phyloP scores from a whole-genome alignment of 2,888 invertebrate species.

The Synanthedon vespiformis region DNA sequence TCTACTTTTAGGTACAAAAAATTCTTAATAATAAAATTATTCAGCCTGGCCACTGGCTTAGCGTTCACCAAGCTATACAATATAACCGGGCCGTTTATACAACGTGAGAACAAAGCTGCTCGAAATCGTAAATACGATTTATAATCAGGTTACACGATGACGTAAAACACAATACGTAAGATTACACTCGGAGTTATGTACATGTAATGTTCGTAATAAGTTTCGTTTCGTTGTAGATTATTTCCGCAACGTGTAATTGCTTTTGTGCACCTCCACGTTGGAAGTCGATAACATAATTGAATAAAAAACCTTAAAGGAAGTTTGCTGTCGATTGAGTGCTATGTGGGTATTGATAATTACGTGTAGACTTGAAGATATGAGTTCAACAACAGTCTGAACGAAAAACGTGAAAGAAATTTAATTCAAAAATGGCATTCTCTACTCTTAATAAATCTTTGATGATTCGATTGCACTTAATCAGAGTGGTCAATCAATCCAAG shows the following conservation, averaged over 20 bases:
- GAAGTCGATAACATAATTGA: conserved; percentile 8
- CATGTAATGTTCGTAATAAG: conserved; percentile 30
- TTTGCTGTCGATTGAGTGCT: conserved; percentile 7
- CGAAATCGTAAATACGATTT: conserved; percentile 13
- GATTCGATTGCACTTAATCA: no score
- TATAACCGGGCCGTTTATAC: not conserved
- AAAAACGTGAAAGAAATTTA: no score
- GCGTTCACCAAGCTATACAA: not conserved
- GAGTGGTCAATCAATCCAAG: no score
- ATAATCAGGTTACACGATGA: conserved; percentile 17
- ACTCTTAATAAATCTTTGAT: no score
- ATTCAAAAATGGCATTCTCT: no score
- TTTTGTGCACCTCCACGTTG: conserved; percentile 20
- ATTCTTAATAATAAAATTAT: no score
- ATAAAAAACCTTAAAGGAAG: conserved; percentile 8
- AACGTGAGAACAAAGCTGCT: conserved; percentile 3
- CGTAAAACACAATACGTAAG: conserved; percentile 27
- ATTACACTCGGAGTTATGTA: conserved; percentile 31
- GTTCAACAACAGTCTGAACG: no score
- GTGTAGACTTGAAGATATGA: no score
- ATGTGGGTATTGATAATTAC: not conserved
- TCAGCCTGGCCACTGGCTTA: no score
- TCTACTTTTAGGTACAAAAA: no score
- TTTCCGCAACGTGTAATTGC: conserved; percentile 47
- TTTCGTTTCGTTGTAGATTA: conserved; percentile 33